A percentile compares a stretch with the other conserved stretches of the same genome.
phyloP scores from a whole-genome alignment of 2,888 invertebrate species.

The Stenotaenia linearis region DNA sequence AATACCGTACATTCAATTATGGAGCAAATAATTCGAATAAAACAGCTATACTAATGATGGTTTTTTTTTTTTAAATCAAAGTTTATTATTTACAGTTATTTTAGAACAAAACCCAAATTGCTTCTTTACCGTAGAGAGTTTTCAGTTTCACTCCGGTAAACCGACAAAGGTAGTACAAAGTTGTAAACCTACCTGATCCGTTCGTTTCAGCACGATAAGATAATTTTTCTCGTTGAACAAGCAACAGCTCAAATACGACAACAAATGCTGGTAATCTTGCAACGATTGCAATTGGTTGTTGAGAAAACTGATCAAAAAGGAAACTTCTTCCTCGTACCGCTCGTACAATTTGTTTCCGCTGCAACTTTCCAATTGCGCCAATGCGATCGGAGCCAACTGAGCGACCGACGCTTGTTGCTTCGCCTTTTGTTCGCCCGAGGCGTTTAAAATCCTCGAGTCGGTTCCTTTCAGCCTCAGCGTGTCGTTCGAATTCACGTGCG shows the following conservation, averaged over 20 bases:
- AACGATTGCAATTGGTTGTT: neutral
- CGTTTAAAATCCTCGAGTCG: neutral
- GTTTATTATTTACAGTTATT: neutral
- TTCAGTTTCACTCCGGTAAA: neutral
- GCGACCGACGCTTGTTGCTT: neutral
- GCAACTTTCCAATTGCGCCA: constrained; percentile 21
- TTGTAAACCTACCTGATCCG: constrained; percentile 7
- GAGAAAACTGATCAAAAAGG: neutral
- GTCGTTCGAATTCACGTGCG: constrained; percentile 37
- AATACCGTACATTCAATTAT: no score
- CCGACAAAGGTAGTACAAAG: neutral
- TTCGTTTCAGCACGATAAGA: neutral
- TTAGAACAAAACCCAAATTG: no score
- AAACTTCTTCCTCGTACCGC: neutral
- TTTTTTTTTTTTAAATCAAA: no score
- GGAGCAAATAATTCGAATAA: no score
- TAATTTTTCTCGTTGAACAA: constrained; percentile 31
- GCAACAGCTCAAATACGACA: constrained; percentile 1
- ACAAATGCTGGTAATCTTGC: neutral
- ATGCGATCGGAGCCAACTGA: neutral
- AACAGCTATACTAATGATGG: no score
- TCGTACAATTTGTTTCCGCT: constrained; percentile 27
- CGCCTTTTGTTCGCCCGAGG: neutral
- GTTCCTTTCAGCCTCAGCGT: neutral
- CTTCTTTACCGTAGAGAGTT: no score